These are phyloP conservation scores for Perodicticus potto DNA, from an alignment of 2,797 vertebrate species.

Conservation along the genomic window DNA sequence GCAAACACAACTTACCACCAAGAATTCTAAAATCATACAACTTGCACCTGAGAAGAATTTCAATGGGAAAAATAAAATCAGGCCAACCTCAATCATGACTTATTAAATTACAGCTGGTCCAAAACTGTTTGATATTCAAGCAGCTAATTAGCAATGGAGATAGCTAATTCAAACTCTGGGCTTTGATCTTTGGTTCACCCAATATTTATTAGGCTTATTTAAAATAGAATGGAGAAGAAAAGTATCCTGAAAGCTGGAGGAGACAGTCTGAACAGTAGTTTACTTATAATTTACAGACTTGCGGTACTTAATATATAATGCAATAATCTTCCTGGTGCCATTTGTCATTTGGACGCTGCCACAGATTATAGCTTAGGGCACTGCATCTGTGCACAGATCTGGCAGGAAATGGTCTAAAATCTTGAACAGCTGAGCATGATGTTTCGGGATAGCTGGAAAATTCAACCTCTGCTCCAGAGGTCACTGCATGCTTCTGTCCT, in stretches of 20 bases:
- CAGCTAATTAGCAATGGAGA: constrained; percentile 86
- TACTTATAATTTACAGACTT: constrained; percentile 98
- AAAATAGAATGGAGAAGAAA: constrained; percentile 88
- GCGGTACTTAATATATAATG: constrained; percentile 99
- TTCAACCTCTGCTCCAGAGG: constrained; percentile 94
- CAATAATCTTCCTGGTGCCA: constrained; percentile 96
- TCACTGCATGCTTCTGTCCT: constrained; percentile 90
- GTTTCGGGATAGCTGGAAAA: constrained; percentile 89
- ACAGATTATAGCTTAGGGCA: constrained; percentile 99
- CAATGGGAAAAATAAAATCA: constrained; percentile 73
- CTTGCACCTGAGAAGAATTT: constrained; percentile 86
- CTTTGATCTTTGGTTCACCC: constrained; percentile 87
- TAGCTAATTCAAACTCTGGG: constrained; percentile 83
- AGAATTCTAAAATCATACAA: constrained; percentile 74
- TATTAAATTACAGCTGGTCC: constrained; percentile 85
- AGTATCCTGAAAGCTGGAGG: constrained; percentile 88
- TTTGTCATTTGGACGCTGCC: constrained; percentile 97
- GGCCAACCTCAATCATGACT: constrained; percentile 76
- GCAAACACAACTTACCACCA: constrained; percentile 68
- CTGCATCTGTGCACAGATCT: constrained; percentile 97
- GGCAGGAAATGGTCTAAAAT: constrained; percentile 97
- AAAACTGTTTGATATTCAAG: constrained; percentile 86
- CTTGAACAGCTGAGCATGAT: constrained; percentile 95
- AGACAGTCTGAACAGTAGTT: constrained; percentile 91
- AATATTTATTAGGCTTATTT: constrained; percentile 92